Evolutionary conservation across 1,140 invertebrate genomes (phyloP).

Genomic region (Galendromus occidentalis): DNA sequence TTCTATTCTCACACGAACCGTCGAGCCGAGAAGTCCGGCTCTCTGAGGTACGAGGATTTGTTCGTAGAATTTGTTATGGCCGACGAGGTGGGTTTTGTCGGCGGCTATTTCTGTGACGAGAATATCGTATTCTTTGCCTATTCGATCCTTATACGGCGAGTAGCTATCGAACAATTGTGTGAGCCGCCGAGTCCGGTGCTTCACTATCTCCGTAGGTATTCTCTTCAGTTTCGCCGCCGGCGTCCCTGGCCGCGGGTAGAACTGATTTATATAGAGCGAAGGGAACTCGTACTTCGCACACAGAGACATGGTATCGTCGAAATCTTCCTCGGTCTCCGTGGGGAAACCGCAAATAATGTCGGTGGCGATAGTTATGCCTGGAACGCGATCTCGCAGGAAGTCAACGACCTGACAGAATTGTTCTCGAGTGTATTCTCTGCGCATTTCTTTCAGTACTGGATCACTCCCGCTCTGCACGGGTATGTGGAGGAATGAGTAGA

Average conservation of each 20-base stretch:
- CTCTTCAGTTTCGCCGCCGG: slow-evolving; percentile 71
- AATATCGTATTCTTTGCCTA: slow-evolving; percentile 55
- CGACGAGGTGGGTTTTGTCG: slow-evolving; percentile 73
- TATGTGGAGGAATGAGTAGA: slow-evolving; percentile 88
- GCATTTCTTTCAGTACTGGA: slow-evolving; percentile 81
- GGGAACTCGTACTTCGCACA: slow-evolving; percentile 76
- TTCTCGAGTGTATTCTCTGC: slow-evolving; percentile 65
- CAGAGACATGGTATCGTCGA: slow-evolving; percentile 63
- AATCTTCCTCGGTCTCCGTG: slow-evolving; percentile 77
- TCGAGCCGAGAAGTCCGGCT: slow-evolving; percentile 55
- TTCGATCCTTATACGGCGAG: slow-evolving; percentile 52
- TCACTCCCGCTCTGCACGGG: slow-evolving; percentile 93
- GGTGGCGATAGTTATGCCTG: slow-evolving; percentile 77
- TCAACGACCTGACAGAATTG: slow-evolving; percentile 54
- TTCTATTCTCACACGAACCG: slow-evolving; percentile 53
- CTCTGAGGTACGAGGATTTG: slow-evolving; percentile 65
- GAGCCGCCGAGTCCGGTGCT: slow-evolving; percentile 63
- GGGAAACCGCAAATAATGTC: slow-evolving; percentile 98
- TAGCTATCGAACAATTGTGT: slow-evolving; percentile 83
- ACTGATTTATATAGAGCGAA: slow-evolving; percentile 92
- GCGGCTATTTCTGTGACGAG: slow-evolving; percentile 81
- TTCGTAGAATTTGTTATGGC: slow-evolving; percentile 88
- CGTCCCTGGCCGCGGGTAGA: slow-evolving; percentile 83
- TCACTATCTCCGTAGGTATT: slow-evolving; percentile 59
- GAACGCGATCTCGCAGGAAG: slow-evolving; percentile 38